A percentile compares a stretch with the other conserved stretches of the same genome.
phyloP scores from a whole-genome alignment of 2,888 invertebrate genomes.

The Leptothorax acervorum region DNA sequence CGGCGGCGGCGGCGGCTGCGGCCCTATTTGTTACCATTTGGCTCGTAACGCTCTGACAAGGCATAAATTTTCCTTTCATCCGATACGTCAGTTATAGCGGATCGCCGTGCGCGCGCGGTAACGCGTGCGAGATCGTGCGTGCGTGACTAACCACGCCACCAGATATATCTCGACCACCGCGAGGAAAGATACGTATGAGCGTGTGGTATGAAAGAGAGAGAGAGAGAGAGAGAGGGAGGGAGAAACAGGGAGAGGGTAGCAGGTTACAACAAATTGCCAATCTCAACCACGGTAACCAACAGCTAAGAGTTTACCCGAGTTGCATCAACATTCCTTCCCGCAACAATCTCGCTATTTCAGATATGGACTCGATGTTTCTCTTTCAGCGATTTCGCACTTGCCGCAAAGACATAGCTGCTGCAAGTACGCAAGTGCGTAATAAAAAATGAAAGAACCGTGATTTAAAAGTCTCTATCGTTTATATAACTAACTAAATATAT shows the following conservation, averaged over 20 bases:
- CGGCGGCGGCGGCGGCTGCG: conserved; percentile 34
- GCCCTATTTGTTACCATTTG: conserved; percentile 71
- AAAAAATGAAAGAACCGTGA: not conserved
- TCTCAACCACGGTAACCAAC: conserved; percentile 69
- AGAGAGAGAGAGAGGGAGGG: not conserved
- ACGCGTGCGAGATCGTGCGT: conserved; percentile 26
- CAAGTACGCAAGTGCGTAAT: conserved; percentile 5
- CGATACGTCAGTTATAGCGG: conserved; percentile 57
- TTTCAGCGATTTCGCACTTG: conserved; percentile 28
- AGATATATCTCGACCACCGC: conserved; percentile 13
- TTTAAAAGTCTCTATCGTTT: not conserved
- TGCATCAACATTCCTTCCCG: conserved; percentile 74
- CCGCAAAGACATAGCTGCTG: conserved; percentile 2
- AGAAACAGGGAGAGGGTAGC: conserved; percentile 43
- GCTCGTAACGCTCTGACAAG: conserved; percentile 55
- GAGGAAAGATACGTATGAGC: conserved; percentile 38
- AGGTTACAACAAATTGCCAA: conserved; percentile 80
- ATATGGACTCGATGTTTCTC: conserved; percentile 63
- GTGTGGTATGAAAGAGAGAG: not conserved
- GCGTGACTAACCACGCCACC: conserved; percentile 28
- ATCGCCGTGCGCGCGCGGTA: conserved; percentile 17
- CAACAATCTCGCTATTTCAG: conserved; percentile 69
- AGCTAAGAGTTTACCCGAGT: conserved; percentile 59
- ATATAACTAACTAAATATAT: not conserved
- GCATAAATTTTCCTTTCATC: conserved; percentile 72